A percentile compares a stretch with the other conserved stretches of the same genome.
Conservation (phyloP, 2,113 vertebrate genomes). For the Pyxicephalus adspersus region DNA sequence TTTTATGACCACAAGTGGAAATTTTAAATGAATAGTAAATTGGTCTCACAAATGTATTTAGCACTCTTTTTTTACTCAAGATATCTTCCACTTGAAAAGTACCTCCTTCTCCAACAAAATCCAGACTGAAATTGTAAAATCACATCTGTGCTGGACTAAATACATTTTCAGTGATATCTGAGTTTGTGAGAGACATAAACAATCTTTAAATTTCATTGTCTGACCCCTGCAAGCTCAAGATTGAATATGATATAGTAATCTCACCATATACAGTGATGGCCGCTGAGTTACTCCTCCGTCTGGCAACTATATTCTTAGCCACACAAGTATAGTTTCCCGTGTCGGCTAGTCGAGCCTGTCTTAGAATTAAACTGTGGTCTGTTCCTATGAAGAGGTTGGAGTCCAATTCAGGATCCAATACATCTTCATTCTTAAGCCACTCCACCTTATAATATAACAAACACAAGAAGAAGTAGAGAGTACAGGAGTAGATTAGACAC, state of each 20-base stretch:
- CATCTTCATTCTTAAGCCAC: conserved; percentile 93
- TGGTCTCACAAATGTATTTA: no score
- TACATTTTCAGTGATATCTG: no score
- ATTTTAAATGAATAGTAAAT: no score
- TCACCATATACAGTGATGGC: conserved; percentile 91
- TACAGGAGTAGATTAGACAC: not conserved
- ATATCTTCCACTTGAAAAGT: no score
- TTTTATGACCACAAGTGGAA: no score
- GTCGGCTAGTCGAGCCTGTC: conserved; percentile 91
- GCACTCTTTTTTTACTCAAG: no score
- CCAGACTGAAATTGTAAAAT: no score
- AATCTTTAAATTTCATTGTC: no score
- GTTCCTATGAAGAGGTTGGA: conserved; percentile 89
- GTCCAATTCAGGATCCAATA: conserved; percentile 86
- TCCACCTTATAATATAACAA: conserved; percentile 80
- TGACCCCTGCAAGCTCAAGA: no score
- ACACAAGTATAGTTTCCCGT: conserved; percentile 98
- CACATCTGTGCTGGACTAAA: no score
- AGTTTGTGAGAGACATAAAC: no score
- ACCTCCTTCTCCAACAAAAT: no score
- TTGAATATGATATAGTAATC: not conserved
- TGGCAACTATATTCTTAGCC: conserved; percentile 97
- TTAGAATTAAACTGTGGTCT: conserved; percentile 94
- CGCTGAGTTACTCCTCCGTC: conserved; percentile 88
- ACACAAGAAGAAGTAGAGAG: not conserved